These are phyloP conservation scores for Arctopsyche grandis DNA, from an alignment of 1,140 invertebrate genomes.

Conservation along the genomic window DNA sequence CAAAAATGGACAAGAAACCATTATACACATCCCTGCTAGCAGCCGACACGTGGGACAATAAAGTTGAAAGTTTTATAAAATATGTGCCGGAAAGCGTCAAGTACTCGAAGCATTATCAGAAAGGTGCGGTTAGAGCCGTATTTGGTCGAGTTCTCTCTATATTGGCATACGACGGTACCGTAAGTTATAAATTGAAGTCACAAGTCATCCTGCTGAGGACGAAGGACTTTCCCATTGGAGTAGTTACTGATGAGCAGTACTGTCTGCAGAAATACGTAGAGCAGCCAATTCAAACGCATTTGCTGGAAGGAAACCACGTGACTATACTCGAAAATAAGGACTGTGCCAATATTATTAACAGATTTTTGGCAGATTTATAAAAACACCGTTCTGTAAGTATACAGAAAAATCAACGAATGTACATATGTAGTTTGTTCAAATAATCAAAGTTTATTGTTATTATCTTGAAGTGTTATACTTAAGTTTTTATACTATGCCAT, in stretches of 20 bases:
- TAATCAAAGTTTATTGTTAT: too few relatives aligned
- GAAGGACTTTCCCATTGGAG: conserved; percentile 62
- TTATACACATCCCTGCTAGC: conserved; percentile 65
- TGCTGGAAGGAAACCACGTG: conserved; percentile 76
- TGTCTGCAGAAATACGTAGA: conserved; percentile 68
- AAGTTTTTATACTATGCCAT: too few relatives aligned
- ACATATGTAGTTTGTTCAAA: too few relatives aligned
- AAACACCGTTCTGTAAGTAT: too few relatives aligned
- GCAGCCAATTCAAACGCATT: conserved; percentile 65
- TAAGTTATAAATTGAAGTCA: conserved; percentile 66
- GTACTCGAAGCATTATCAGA: conserved; percentile 66
- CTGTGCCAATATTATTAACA: conserved; percentile 71
- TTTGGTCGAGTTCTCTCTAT: conserved; percentile 71
- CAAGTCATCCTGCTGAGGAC: conserved; percentile 74
- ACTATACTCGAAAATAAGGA: conserved; percentile 75
- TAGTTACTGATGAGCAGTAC: conserved; percentile 71
- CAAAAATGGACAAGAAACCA: conserved; percentile 64
- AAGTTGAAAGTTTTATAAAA: conserved; percentile 59
- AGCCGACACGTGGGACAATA: conserved; percentile 67
- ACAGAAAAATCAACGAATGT: too few relatives aligned
- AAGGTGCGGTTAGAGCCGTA: conserved; percentile 61
- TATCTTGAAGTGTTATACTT: too few relatives aligned
- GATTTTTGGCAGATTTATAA: too few relatives aligned
- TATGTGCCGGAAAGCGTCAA: conserved; percentile 58
- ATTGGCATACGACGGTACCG: conserved; percentile 64